Base-by-base conservation (phyloP, 2,113 vertebrate species). In the Nycticryphes semicollaris region DNA sequence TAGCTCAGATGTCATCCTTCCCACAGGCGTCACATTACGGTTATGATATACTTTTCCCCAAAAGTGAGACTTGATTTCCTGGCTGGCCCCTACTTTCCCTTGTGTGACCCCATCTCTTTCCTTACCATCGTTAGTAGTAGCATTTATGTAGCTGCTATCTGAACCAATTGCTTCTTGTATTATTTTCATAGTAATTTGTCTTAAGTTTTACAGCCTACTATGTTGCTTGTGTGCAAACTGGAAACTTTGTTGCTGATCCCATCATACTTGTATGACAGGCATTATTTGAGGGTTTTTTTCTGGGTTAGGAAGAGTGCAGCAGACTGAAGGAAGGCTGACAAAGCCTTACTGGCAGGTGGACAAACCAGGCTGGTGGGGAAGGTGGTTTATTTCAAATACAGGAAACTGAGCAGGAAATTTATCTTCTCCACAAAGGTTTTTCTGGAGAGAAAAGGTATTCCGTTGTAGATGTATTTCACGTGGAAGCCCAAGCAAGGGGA, bases 11-110 rank as follows among this genome's bases (percentile, higher is more conserved):
- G 41, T 90, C 68, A 48, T 87, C 57, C 41, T 63, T 84, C 41
- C 41, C 63, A 48, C 41, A 5, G 3, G 1, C 0, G 1, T 69
- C 57, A 12, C 1, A 1, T 41, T 56, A 41, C 14, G 22, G 57
- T 81, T 64, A 2, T 8, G 70, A 5, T 9, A 41, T 24, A 16
- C 0, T 0, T 62, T 56, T 81, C 7, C 50, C 8, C 11, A 30
- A 64, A 60, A 51, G 31, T 5, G 18, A 64, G 21, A 16, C 35
- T 31, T 21, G 8, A 35, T 76, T 95, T 67, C 33, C 15, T 9
- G 1, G 31, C 70, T 6, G 3, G 7, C 9, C 6, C 1, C 7
- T 45, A 0, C 59, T 80, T 91, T 27, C 51, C 33, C 25, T 72
- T 39, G 8, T 24, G 25, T 43, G 67, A 47, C 27, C 10, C 25